Percentiles rank a stretch among this genome's conserved stretches.
These are phyloP conservation scores for Mystacornis crossleyi DNA, from an alignment of 2,113 vertebrate species.

Conservation along the genomic window DNA sequence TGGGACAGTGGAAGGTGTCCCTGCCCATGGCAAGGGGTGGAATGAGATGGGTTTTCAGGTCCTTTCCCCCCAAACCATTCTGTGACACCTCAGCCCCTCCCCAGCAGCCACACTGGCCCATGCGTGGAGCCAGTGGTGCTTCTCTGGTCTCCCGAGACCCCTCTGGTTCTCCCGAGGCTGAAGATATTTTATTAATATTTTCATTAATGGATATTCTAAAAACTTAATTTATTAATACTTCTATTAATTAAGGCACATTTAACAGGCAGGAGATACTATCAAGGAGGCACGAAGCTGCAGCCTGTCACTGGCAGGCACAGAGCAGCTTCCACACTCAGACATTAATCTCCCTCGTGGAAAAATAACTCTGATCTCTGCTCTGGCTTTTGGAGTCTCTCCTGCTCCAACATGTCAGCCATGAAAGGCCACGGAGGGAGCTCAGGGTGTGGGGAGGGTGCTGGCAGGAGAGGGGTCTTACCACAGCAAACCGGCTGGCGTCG, in stretches of 20 bases:
- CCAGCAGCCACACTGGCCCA: background rate
- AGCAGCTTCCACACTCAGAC: conserved; percentile 5
- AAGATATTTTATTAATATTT: background rate
- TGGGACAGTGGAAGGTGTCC: fast-evolving
- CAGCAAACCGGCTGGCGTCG: background rate
- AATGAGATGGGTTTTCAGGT: background rate
- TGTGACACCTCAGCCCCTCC: background rate
- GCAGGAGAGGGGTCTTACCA: background rate
- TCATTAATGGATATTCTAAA: background rate
- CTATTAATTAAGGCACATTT: background rate
- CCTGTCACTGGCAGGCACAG: background rate
- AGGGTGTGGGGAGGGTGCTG: background rate
- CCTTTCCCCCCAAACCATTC: background rate
- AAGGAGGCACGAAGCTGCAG: background rate
- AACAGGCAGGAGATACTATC: background rate
- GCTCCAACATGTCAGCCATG: background rate
- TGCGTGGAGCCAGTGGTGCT: background rate
- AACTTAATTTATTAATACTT: background rate
- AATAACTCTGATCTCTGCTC: background rate
- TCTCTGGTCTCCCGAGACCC: background rate
- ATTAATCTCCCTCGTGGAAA: conserved; percentile 6
- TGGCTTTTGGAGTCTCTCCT: background rate
- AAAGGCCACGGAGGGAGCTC: background rate
- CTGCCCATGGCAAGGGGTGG: background rate
- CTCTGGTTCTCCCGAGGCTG: background rate